phyloP scores from a whole-genome alignment of 1,140 invertebrate genomes.

The Brachystomella parvula region DNA sequence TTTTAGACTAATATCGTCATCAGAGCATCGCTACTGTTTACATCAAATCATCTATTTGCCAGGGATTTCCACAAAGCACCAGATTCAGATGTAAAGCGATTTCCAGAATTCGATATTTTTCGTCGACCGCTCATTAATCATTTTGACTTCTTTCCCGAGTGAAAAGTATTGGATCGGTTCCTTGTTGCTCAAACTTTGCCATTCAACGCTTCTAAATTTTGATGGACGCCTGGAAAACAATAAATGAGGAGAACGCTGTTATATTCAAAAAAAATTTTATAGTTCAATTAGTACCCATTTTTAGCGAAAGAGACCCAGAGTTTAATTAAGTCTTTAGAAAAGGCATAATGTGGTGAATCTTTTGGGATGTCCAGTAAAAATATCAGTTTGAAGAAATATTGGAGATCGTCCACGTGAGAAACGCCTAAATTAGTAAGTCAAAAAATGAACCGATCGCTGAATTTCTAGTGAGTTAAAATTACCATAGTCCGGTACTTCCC shows the following conservation, averaged over 20 bases:
- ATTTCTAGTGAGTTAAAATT: no score
- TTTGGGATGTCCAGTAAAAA: not conserved
- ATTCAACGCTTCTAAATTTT: not conserved
- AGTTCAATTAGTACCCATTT: slow-evolving; percentile 5
- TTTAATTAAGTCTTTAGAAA: slow-evolving; percentile 13
- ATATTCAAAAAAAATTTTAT: not conserved
- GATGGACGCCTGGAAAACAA: not conserved
- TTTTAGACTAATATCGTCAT: no score
- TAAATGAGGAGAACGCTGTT: not conserved
- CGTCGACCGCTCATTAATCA: not conserved
- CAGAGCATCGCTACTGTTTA: no score
- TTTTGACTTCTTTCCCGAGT: not conserved
- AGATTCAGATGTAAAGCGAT: not conserved
- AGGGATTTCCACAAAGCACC: no score
- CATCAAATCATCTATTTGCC: no score
- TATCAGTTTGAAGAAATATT: slow-evolving; percentile 7
- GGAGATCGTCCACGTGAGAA: slow-evolving; percentile 15
- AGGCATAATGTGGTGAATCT: not conserved
- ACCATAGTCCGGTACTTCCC: not conserved
- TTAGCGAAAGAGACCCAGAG: slow-evolving; percentile 17
- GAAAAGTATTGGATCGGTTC: not conserved
- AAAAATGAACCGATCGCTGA: no score
- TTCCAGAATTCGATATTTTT: slow-evolving; percentile 1
- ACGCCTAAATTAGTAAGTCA: no score
- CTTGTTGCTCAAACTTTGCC: not conserved